Conservation (phyloP, 1,140 invertebrate species). For the Lerema accius region DNA sequence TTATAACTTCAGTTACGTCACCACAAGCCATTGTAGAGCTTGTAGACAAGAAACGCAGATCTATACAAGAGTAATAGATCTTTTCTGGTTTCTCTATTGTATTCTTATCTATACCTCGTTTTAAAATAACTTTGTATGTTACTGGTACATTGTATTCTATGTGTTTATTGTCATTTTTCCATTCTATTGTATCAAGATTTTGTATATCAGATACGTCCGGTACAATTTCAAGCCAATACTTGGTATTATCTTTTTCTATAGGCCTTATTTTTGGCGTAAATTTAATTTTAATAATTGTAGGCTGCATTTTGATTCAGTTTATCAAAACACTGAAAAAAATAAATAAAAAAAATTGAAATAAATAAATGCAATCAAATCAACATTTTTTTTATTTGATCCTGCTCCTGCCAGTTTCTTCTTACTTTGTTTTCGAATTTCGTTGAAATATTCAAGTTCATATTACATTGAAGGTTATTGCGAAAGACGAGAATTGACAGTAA, state of each 20-base stretch:
- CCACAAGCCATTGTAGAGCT: conserved; percentile 37
- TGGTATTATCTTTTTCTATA: conserved; percentile 43
- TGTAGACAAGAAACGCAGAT: conserved; percentile 51
- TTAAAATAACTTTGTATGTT: conserved; percentile 62
- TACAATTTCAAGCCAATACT: conserved; percentile 64
- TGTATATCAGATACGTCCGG: conserved; percentile 55
- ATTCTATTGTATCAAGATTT: conserved; percentile 65
- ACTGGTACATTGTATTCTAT: conserved; percentile 67
- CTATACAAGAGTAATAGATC: conserved; percentile 68
- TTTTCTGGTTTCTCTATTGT: conserved; percentile 40
- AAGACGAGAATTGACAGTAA: too few relatives aligned
- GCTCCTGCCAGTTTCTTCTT: too few relatives aligned
- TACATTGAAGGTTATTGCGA: too few relatives aligned
- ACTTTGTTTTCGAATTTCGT: too few relatives aligned
- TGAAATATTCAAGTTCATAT: too few relatives aligned
- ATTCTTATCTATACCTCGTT: conserved; percentile 39
- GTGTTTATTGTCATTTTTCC: conserved; percentile 48
- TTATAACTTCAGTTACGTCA: conserved; percentile 51
- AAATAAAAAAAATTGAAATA: conserved; percentile 38
- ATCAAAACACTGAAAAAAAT: conserved; percentile 21
- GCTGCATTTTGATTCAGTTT: conserved; percentile 41
- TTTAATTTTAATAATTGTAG: conserved; percentile 55
- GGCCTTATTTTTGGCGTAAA: conserved; percentile 59
- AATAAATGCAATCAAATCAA: too few relatives aligned
- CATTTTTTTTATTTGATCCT: too few relatives aligned